Percentiles rank a stretch among this genome's conserved stretches.
Evolutionary conservation across 2,888 invertebrate genomes (phyloP).

Genomic region (Drosophila phalerata): DNA sequence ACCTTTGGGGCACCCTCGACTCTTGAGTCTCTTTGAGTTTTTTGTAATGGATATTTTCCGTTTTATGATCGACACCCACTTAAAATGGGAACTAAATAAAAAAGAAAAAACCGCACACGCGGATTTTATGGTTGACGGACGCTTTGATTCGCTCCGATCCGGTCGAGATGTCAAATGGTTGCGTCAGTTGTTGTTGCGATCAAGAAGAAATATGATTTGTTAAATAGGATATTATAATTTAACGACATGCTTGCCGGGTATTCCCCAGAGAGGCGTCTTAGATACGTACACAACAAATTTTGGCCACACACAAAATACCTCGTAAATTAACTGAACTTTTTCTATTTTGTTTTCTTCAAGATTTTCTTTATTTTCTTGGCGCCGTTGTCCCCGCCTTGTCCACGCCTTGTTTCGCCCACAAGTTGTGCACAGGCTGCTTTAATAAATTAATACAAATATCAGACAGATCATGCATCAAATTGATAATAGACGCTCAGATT

Average conservation of each 20-base stretch:
- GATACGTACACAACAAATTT: not conserved
- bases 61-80: constrained; percentile 35
- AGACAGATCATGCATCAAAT: constrained; percentile 57
- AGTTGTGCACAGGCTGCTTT: constrained; percentile 33
- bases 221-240: constrained; percentile 70
- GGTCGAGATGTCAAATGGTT: constrained; percentile 62
- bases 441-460: constrained; percentile 76
- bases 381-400: constrained; percentile 12
- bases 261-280: constrained; percentile 59
- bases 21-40: not conserved
- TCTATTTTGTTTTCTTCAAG: not conserved
- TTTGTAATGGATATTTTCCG: constrained; percentile 23
- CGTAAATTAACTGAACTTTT: constrained; percentile 49
- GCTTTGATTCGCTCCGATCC: constrained; percentile 19
- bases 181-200: constrained; percentile 60
- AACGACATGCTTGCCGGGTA: constrained; percentile 61
- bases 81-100: not conserved
- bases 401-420: not conserved
- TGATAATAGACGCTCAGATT: constrained; percentile 56
- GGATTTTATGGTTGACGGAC: constrained; percentile 51
- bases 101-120: constrained; percentile 48
- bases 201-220: constrained; percentile 73
- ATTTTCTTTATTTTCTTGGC: constrained; percentile 8
- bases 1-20: not conserved
- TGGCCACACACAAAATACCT: constrained; percentile 53